Conservation (phyloP, 2,888 invertebrate genomes). For the Rhorus exstirpatorius region DNA sequence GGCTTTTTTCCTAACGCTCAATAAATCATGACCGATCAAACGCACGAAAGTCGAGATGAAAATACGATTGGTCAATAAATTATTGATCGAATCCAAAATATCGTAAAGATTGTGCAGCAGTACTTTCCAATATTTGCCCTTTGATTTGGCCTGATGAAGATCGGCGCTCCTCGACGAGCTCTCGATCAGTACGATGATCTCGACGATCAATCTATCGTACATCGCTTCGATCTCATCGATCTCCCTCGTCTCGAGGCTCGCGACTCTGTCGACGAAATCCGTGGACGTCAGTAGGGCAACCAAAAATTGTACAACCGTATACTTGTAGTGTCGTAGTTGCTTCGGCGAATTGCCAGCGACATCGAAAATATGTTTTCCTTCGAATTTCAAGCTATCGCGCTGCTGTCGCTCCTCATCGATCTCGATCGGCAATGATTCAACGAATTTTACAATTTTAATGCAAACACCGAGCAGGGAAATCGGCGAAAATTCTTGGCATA, state of each 20-base stretch:
- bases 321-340: conserved; percentile 94
- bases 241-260: conserved; percentile 87
- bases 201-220: conserved; percentile 91
- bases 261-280: conserved; percentile 90
- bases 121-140: conserved; percentile 93
- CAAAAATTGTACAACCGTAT: conserved; percentile 92
- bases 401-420: conserved; percentile 87
- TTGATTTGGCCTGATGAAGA: conserved; percentile 87
- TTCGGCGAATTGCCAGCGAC: conserved; percentile 90
- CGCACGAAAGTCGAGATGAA: conserved; percentile 93
- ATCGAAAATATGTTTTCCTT: conserved; percentile 88
- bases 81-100: conserved; percentile 91
- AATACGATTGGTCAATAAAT: conserved; percentile 92
- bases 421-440: conserved; percentile 90
- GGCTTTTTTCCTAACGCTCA: conserved; percentile 92
- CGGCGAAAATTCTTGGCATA: conserved; percentile 90
- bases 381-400: conserved; percentile 70
- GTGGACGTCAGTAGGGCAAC: conserved; percentile 90
- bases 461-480: conserved; percentile 89
- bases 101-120: conserved; percentile 93
- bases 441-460: conserved; percentile 89
- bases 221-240: conserved; percentile 87
- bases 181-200: conserved; percentile 90
- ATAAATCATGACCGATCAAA: conserved; percentile 90
- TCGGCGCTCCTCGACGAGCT: conserved; percentile 89